Evolutionary conservation across 2,113 vertebrate species (phyloP).

Genomic region (Ploceus nigricollis): DNA sequence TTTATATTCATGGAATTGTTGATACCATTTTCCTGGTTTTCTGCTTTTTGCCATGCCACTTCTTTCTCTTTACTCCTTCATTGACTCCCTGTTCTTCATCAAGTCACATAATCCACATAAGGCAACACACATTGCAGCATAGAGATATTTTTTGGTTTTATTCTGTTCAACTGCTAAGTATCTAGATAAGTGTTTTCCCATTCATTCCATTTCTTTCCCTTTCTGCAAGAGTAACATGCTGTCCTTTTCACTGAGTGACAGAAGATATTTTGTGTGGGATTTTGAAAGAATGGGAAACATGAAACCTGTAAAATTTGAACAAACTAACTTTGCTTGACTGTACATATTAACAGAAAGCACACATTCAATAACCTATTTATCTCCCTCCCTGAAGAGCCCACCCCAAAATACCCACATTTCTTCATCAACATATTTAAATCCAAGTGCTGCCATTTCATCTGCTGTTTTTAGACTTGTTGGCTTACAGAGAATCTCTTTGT

Average conservation of each 20-base stretch:
- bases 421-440: background rate
- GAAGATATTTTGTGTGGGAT: background rate
- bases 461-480: background rate
- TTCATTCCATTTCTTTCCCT: background rate
- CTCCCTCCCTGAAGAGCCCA: background rate
- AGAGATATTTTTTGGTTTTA: background rate
- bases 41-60: background rate
- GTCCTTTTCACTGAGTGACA: background rate
- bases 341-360: background rate
- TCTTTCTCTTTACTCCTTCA: background rate
- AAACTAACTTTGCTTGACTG: background rate
- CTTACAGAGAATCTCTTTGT: background rate
- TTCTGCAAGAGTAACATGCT: background rate
- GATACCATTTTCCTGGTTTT: background rate
- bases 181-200: background rate
- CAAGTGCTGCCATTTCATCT: background rate
- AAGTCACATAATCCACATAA: background rate
- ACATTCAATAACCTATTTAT: background rate
- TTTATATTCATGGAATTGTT: background rate
- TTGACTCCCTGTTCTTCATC: background rate
- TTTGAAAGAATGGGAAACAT: background rate
- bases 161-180: background rate
- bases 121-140: background rate
- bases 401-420: background rate
- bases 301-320: background rate